These are phyloP conservation scores for Indri indri DNA, from an alignment of 2,113 vertebrate species.

Conservation along the genomic window DNA sequence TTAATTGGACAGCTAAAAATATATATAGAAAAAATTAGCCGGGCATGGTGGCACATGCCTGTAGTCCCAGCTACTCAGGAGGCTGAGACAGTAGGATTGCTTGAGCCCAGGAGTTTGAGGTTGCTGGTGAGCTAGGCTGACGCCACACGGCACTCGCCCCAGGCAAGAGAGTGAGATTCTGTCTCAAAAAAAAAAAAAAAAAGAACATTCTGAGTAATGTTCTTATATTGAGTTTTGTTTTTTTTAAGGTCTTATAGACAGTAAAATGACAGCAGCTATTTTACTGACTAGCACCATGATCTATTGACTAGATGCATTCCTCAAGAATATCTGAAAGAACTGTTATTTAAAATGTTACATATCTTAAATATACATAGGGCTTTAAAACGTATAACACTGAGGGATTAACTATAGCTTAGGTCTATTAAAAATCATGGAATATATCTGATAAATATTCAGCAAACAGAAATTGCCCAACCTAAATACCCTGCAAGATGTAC, in stretches of 20 bases:
- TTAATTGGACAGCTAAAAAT: too few species aligned
- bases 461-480: constrained; percentile 12
- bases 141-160: too few species aligned
- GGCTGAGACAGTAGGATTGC: too few species aligned
- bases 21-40: too few species aligned
- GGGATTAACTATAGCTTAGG: background rate
- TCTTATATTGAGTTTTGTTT: background rate
- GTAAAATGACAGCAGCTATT: constrained; percentile 12
- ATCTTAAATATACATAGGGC: background rate
- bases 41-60: too few species aligned
- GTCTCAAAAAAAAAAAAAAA: too few species aligned
- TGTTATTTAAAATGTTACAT: constrained; percentile 25
- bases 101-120: too few species aligned
- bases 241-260: background rate
- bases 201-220: too few species aligned
- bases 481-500: background rate
- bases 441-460: constrained; percentile 4
- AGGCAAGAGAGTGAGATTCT: too few species aligned
- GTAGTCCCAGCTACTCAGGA: too few species aligned
- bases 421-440: background rate
- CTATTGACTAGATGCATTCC: background rate
- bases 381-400: background rate
- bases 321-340: constrained; percentile 32
- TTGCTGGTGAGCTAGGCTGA: too few species aligned
- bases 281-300: background rate